Base-by-base conservation (phyloP, 2,888 invertebrate genomes). In the Drosophila basisetae region DNA sequence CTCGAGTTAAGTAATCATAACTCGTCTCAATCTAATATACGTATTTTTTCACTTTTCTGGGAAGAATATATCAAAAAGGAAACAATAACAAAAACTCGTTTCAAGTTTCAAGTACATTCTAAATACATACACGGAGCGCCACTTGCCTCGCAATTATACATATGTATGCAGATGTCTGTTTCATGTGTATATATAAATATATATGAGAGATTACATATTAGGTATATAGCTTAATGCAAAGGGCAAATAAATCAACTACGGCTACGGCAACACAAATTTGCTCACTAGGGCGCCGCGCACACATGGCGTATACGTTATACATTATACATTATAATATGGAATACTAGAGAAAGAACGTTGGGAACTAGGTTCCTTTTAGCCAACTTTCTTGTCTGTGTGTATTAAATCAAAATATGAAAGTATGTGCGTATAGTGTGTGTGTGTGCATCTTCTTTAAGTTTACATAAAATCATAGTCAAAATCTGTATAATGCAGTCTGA, bases 221-320 rank as follows among this genome's bases (percentile, higher is more conserved):
- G 49, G 61, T 76, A 52, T 69, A 62, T 73, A 69, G 82, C 74
- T 84, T 78, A 76, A 58, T 66, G 80, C 74, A 68, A 71, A 67
- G 73, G 64, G 63, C 53, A 63, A 58, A 56, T 62, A 73, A 66
- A 63, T 63, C 22, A 68, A 65, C 69, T 80, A 80, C 65, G 47
- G 56, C 76, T 80, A 80, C 53, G 67, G 67, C 64, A 77, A 81
- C 72, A 64, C 47, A 79, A 78, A 69, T 78, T 81, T 80, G 78
- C 82, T 80, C 69, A 72, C 49, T 47, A 22, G 47, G 49, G 30
- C 76, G 66, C 28, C 63, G 63, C 73, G 52, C 65, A 61, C 61
- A 84, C 68, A 50, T 60, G 72, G 74, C 76, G 85, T 84, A 84
- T 84, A 76, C 83, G 59, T 72, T 43, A 84, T 80, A 68, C 31